These are phyloP conservation scores for Aplochiton taeniatus DNA, from an alignment of 2,797 vertebrate genomes.

Conservation along the genomic window DNA sequence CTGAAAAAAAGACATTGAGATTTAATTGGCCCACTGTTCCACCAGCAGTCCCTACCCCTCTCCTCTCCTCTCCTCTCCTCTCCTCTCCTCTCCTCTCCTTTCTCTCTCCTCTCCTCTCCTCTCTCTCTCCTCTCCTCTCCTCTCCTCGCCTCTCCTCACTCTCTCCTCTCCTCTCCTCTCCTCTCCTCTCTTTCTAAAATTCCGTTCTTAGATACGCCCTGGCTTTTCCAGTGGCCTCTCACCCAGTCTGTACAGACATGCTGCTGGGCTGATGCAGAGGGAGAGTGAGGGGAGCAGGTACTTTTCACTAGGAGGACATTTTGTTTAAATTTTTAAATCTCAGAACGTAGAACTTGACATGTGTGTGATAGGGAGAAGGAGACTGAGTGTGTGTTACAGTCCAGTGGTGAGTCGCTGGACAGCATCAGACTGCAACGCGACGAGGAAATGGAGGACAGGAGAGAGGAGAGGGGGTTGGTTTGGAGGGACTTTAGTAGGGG, in stretches of 20 bases:
- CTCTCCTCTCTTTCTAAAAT: conserved; percentile 61
- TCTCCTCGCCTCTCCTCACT: conserved; percentile 42
- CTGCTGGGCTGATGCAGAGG: no score
- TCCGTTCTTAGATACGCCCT: conserved; percentile 46
- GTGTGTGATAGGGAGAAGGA: no score
- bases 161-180: conserved; percentile 48
- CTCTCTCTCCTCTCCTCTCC: background rate
- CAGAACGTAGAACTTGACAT: no score
- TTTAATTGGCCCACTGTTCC: no score
- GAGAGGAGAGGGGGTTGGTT: conserved; percentile 18
- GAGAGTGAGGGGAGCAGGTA: no score
- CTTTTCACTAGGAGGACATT: conserved; percentile 38
- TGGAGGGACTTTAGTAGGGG: conserved; percentile 43
- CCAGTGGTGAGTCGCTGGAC: conserved; percentile 28
- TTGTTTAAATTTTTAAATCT: no score
- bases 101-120: background rate
- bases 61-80: conserved; percentile 7
- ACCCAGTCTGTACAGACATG: conserved; percentile 10
- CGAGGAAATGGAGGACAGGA: conserved; percentile 14
- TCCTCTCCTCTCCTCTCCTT: conserved; percentile 38
- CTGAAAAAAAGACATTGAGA: no score
- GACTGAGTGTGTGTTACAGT: no score
- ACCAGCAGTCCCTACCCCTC: conserved; percentile 37
- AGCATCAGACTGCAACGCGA: conserved; percentile 21
- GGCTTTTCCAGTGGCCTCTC: conserved; percentile 43